Conservation (phyloP, 2,797 vertebrate genomes). For the Sebastes itinus region DNA sequence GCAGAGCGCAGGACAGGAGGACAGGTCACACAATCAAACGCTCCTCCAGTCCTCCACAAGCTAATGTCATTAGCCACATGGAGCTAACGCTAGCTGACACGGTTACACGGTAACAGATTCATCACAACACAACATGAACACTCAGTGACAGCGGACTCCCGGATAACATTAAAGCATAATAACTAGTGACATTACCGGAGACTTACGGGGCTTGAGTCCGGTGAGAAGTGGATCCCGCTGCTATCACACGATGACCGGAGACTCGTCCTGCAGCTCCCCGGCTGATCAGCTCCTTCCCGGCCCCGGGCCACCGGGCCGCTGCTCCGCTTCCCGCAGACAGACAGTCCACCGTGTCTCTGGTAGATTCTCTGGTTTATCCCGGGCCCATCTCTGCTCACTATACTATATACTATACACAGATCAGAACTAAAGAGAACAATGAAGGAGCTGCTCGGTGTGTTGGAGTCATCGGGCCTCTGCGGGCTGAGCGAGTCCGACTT, state of each 20-base stretch:
- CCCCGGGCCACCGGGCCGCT: constrained; percentile 57
- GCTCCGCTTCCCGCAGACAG: constrained; percentile 22
- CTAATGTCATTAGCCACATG: constrained; percentile 69
- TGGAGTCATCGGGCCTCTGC: constrained; percentile 41
- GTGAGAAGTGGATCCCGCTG: not conserved
- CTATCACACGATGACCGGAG: constrained; percentile 61
- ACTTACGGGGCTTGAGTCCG: constrained; percentile 43
- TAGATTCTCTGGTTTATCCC: constrained; percentile 73
- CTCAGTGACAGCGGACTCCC: not conserved
- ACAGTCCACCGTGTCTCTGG: constrained; percentile 63
- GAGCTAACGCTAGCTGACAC: constrained; percentile 52
- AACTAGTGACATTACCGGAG: not conserved
- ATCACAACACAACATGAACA: constrained; percentile 33
- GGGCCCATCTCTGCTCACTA: constrained; percentile 72
- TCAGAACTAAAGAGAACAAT: too few species aligned
- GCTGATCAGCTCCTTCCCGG: constrained; percentile 67
- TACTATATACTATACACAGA: too few species aligned
- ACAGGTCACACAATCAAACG: constrained; percentile 21
- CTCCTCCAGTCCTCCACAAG: not conserved
- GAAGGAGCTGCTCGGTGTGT: not conserved
- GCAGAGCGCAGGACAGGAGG: not conserved
- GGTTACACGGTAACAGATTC: too few species aligned
- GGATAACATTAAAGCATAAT: too few species aligned
- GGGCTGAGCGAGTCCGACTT: constrained; percentile 47
- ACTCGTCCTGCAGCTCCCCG: constrained; percentile 36